These are phyloP conservation scores for Marronus borbonicus DNA, from an alignment of 2,888 invertebrate genomes.

Conservation along the genomic window DNA sequence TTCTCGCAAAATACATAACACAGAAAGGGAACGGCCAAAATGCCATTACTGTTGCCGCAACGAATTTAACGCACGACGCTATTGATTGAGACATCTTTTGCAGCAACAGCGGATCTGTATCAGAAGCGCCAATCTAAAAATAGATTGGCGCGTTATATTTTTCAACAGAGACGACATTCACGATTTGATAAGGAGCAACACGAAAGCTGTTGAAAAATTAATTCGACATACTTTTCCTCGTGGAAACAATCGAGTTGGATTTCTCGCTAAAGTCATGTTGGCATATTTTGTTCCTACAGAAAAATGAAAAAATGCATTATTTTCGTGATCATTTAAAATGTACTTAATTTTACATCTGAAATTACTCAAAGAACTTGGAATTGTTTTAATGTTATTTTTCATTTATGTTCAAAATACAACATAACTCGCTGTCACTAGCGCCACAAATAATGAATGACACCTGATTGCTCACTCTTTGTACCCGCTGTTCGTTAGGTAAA, in stretches of 20 bases:
- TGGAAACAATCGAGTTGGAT: neutral
- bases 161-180: neutral
- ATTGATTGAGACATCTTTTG: slow-evolving; percentile 17
- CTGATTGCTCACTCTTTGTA: too few species aligned
- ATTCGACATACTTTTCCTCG: neutral
- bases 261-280: neutral
- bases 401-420: too few species aligned
- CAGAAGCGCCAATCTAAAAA: slow-evolving; percentile 1
- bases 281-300: too few species aligned
- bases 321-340: too few species aligned
- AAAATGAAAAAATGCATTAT: too few species aligned
- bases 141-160: neutral
- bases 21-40: slow-evolving; percentile 30
- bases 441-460: too few species aligned
- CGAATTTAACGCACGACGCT: slow-evolving; percentile 1
- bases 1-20: neutral
- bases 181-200: neutral
- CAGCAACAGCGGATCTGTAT: slow-evolving; percentile 3
- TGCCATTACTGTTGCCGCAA: slow-evolving; percentile 3
- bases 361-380: too few species aligned
- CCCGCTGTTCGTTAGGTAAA: too few species aligned
- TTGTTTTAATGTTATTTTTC: too few species aligned
- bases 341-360: too few species aligned
- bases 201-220: neutral
- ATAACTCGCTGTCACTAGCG: too few species aligned